Percentiles rank a stretch among this genome's conserved stretches.
Conservation (phyloP, 1,140 invertebrate species). For the Drosophila paulistorum region DNA sequence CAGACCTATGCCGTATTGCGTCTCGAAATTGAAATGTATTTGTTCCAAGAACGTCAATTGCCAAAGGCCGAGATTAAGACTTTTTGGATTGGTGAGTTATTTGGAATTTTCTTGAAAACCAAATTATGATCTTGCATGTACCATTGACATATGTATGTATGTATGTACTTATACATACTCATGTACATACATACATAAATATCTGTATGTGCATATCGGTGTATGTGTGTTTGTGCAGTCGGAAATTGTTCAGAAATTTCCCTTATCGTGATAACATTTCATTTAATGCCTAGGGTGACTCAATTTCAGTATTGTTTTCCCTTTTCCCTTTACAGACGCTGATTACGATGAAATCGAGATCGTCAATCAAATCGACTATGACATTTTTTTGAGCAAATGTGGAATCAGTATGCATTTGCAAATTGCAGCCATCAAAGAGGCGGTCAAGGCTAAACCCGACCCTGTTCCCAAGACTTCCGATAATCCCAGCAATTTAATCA, state of each 20-base stretch:
- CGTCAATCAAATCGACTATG: constrained; percentile 65
- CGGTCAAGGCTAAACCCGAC: too few relatives aligned
- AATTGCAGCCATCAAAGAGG: constrained; percentile 34
- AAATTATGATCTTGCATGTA: too few relatives aligned
- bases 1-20: constrained; percentile 41
- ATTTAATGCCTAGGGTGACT: too few relatives aligned
- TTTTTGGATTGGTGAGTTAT: constrained; percentile 70
- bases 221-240: too few relatives aligned
- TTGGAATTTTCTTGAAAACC: too few relatives aligned
- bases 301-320: too few relatives aligned
- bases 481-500: constrained; percentile 49
- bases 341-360: constrained; percentile 77
- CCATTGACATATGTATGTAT: too few relatives aligned
- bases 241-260: too few relatives aligned
- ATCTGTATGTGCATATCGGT: too few relatives aligned
- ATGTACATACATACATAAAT: too few relatives aligned
- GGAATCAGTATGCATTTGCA: constrained; percentile 53
- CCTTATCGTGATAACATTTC: too few relatives aligned
- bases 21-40: constrained; percentile 54
- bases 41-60: constrained; percentile 56
- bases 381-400: constrained; percentile 61
- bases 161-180: too few relatives aligned
- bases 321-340: constrained; percentile 47
- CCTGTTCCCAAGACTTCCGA: not conserved
- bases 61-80: constrained; percentile 45